Base-by-base conservation (phyloP, 1,140 invertebrate genomes). In the Plodia interpunctella region DNA sequence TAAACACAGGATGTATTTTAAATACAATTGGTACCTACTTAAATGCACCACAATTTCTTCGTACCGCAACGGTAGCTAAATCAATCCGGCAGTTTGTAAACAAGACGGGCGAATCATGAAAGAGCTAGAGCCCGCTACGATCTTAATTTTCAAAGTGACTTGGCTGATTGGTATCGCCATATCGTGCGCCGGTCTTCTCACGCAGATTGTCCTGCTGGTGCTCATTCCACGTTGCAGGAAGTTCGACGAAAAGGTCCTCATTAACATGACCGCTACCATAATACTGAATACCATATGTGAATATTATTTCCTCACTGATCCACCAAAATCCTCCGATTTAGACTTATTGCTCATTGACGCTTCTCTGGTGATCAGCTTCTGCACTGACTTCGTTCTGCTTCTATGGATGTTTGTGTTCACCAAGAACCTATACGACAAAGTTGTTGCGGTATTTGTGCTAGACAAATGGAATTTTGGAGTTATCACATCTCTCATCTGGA, bases 401-500 rank as follows among this genome's bases (percentile, higher is more conserved):
- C 53, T 44, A 3, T 70, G 62, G 65, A 70, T 67, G 65, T 66
- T 61, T 18, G 49, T 67, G 0, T 72, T 67, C 44, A 59, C 65
- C 5, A 72, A 70, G 53, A 70, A 70, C 32, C 56, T 72, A 21
- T 65, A 66, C 54, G 57, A 72, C 32, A 67, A 70, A 63, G 49
- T 70, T 1, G 59, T 72, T 0, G 11, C 55, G 1, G 67, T 66
- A 6, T 67, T 69, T 28, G 18, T 28, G 8, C 17, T 21, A 10
- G 19, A 56, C 49, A 59, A 62, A 44, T 20, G 49, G 5, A 65
- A 18, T 25, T 55, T 70, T 11, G 18, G 44, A 6, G 3, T 50
- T 4, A 32, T 62, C 5, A 63, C 62, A 13, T 21, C 49, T 5
- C 15, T 65, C 15, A 57, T 67, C 5, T 70, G 60, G 62, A 5